Evolutionary conservation across 1,140 invertebrate species (phyloP), one percentile per base, ranked within the genome.

Genomic region (Brachionus rotundiformis): DNA sequence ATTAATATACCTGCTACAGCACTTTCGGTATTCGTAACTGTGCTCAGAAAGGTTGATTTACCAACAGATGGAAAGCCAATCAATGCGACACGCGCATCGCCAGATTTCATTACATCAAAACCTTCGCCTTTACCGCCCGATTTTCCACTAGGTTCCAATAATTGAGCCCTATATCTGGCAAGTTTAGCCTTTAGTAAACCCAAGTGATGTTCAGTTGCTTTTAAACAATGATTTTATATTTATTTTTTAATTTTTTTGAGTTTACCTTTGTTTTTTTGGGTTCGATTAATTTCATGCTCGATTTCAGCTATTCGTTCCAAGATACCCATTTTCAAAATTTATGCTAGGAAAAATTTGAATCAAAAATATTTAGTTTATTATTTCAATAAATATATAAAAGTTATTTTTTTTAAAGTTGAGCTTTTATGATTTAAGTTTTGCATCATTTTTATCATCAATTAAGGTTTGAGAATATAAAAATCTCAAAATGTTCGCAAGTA

Each of bases 71-170:
- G 98, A 90, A 99, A 99, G 27, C 93, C 93, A 33, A 99, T 96
- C 91, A 99, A 99, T 27, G 97, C 95, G 84, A 98, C 96, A 88
- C 97, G 90, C 79, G 98, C 96, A 91, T 99, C 98, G 86, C 98
- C 98, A 85, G 97, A 99, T 90, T 99, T 99, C 10, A 97, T 96
- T 65, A 99, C 97, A 91, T 99, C 97, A 88, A 99, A 99, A 83
- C 97, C 97, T 87, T 95, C 92, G 81, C 93, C 93, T 31, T 91
- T 88, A 29, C 85, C 89, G 83, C 94, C 95, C 83, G 95, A 94
- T 83, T 95, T 95, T 33, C 95, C 95, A 90, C 98, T 99, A 0
- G 97, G 98, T 19, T 96, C 98, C 83, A 99, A 98, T 13, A 99
- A 88, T 90, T 99, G 97, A 83, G 96, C 90, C 83, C 95, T 91